These are phyloP conservation scores for Erinaceus europaeus DNA, from an alignment of 2,113 vertebrate genomes.

Conservation along the genomic window DNA sequence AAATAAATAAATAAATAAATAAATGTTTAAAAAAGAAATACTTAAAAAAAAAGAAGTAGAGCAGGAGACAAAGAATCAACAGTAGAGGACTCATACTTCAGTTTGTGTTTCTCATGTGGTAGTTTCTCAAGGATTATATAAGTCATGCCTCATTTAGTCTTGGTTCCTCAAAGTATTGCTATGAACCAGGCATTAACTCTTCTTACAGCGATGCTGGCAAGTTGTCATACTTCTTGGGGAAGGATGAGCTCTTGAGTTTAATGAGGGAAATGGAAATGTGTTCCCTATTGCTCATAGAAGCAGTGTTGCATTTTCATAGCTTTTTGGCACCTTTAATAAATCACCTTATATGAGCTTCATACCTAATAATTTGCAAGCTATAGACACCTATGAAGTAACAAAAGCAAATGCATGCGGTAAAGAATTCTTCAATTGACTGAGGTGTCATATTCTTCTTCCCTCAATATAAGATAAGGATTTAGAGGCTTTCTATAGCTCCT, in stretches of 20 bases:
- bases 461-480: not conserved
- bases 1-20: too few species aligned
- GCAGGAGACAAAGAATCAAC: too few species aligned
- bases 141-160: not conserved
- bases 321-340: not conserved
- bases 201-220: not conserved
- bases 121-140: not conserved
- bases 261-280: not conserved
- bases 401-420: not conserved
- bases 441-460: not conserved
- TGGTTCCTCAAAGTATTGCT: not conserved
- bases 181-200: not conserved
- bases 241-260: not conserved
- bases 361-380: not conserved
- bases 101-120: not conserved
- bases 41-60: too few species aligned
- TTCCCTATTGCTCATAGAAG: not conserved
- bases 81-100: not conserved
- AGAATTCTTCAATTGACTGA: not conserved
- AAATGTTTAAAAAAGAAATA: too few species aligned
- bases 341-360: not conserved
- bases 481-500: not conserved
- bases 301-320: not conserved
- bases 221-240: not conserved
- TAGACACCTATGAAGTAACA: not conserved